Conservation (phyloP, 2,113 vertebrate genomes). For the Callospermophilus lateralis region DNA sequence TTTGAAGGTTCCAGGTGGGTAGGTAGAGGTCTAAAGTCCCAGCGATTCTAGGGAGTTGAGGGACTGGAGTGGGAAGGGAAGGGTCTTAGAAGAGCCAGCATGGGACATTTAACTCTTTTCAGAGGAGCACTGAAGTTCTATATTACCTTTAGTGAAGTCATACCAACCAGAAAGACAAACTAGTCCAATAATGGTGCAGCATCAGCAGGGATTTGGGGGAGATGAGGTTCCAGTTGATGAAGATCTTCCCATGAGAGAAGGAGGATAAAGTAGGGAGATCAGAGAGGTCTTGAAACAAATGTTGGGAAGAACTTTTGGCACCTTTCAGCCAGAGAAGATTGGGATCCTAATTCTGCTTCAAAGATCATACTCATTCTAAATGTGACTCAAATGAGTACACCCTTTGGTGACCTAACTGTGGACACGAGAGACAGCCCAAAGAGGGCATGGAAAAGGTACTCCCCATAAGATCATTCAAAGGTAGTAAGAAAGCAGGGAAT, state of each 20-base stretch:
- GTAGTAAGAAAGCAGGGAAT: neutral
- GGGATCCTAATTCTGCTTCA: no score
- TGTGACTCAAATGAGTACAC: neutral
- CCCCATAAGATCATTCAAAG: neutral
- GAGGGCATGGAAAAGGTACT: neutral
- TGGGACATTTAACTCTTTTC: neutral
- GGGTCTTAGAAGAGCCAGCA: neutral
- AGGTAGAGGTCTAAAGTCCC: accelerated
- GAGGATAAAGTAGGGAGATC: neutral
- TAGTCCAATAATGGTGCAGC: neutral
- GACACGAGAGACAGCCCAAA: no score
- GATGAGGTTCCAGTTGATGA: neutral
- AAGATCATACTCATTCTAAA: no score
- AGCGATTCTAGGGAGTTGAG: neutral
- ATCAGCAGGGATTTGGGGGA: neutral
- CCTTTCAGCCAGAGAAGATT: neutral
- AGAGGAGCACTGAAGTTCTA: neutral
- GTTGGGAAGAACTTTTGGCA: neutral
- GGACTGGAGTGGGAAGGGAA: neutral
- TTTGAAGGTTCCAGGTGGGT: accelerated
- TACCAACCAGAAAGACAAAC: neutral
- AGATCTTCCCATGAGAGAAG: neutral
- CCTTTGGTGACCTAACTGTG: neutral
- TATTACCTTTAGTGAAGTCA: neutral
- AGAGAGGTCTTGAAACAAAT: neutral